Evolutionary conservation across 2,888 invertebrate species (phyloP).

Genomic region (Stomorhina lunata): DNA sequence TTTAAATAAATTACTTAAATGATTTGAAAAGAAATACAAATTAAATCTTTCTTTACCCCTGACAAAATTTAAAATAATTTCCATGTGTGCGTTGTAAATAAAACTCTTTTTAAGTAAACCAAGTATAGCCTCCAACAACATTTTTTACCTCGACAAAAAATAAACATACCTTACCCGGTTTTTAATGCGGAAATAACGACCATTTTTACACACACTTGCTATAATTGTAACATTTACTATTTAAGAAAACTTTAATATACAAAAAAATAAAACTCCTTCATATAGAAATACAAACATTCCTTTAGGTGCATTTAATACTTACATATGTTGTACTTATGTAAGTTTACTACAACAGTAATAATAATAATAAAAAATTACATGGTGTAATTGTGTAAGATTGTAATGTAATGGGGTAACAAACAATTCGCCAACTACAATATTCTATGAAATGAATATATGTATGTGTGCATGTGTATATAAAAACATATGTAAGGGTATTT

Average conservation of each 20-base stretch:
- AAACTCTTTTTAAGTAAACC: too few relatives aligned
- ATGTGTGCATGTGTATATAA: too few relatives aligned
- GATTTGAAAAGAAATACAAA: too few relatives aligned
- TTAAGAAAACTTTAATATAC: neutral
- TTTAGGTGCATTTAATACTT: neutral
- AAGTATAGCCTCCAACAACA: too few relatives aligned
- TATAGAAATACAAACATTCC: neutral
- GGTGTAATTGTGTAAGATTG: constrained; percentile 31
- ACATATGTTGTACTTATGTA: neutral
- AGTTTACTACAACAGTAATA: neutral
- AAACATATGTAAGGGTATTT: too few relatives aligned
- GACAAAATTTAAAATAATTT: too few relatives aligned
- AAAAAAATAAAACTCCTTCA: neutral
- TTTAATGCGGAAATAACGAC: neutral
- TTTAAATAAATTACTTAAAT: too few relatives aligned
- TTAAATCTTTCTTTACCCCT: too few relatives aligned
- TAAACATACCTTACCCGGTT: neutral
- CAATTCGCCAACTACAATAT: neutral
- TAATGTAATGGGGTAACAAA: constrained; percentile 25
- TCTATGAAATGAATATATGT: too few relatives aligned
- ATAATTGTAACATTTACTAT: constrained; percentile 23
- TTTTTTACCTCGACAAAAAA: too few relatives aligned
- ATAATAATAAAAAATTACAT: constrained; percentile 37
- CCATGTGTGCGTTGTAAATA: too few relatives aligned
- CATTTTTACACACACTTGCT: neutral